Evolutionary conservation across 2,797 vertebrate genomes (phyloP), one percentile per base, ranked within the genome.

Genomic region (Gephyroberyx darwinii): DNA sequence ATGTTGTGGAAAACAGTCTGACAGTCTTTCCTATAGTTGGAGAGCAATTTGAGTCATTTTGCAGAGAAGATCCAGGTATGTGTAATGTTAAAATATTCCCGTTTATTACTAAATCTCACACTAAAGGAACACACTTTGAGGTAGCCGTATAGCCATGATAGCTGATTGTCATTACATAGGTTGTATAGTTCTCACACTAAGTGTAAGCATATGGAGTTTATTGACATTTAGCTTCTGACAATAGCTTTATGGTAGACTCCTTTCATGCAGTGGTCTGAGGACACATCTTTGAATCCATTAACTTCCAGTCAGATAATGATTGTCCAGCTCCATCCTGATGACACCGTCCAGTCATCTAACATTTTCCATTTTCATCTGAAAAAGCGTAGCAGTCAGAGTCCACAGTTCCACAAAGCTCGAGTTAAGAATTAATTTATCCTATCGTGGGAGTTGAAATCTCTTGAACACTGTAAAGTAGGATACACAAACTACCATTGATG

Each of bases 371-470:
- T 4, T 82, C 76, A 53, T 83, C 69, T 57, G 41, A 58, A n/a
- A 26, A 19, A 48, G 7, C 3, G 55, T 1, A 45, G 58, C 79
- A 84, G 74, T 75, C 54, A 71, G 52, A 66, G 60, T 45, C 3
- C 52, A 56, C 48, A 2, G 26, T 12, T 51, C 14, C 4, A 35
- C n/a, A 19, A 62, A 47, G 8, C 20, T 58, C 8, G 74, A 61
- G 71, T 82, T 78, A 51, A 72, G 66, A 12, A 77, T 64, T 41
- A 0, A 62, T 62, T 63, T 54, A 12, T 54, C 22, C 14, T 12
- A 41, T 41, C 7, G 4, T 41, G 39, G 39, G 4, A 30, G 35
- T 52, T 74, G 9, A 39, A 56, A 62, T n/a, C 56, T 60, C 52
- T 64, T 14, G 5, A 73, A 72, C 58, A 69, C 39, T 19, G 73